These are phyloP conservation scores for Hemaris fuciformis DNA, from an alignment of 2,888 invertebrate genomes.

Conservation along the genomic window DNA sequence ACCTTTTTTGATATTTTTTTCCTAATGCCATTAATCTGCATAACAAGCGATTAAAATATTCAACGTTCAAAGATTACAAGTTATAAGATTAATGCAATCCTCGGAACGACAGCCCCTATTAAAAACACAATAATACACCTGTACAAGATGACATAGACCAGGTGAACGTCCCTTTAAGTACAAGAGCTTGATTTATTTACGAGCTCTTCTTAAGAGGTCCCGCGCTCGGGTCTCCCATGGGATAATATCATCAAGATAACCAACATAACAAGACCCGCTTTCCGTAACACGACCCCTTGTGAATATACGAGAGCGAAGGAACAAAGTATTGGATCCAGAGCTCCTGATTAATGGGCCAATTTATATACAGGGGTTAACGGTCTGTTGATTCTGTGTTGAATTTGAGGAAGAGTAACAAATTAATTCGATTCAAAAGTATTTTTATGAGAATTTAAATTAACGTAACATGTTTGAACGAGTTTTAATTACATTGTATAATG, in stretches of 20 bases:
- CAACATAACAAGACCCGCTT: constrained; percentile 42
- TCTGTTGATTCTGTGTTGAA: constrained; percentile 32
- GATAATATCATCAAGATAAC: constrained; percentile 41
- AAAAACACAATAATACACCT: background rate
- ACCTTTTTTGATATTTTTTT: too few relatives aligned
- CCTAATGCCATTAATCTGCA: background rate
- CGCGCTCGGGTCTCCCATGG: constrained; percentile 34
- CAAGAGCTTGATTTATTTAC: constrained; percentile 61
- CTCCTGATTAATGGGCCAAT: constrained; percentile 47
- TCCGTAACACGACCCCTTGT: constrained; percentile 25
- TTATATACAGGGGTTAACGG: constrained; percentile 49
- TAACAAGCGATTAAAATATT: background rate
- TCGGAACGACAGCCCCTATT: background rate
- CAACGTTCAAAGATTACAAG: too few relatives aligned
- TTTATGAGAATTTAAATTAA: constrained; percentile 13
- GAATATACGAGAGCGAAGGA: constrained; percentile 13
- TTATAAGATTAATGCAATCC: background rate
- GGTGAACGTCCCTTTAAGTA: constrained; percentile 61
- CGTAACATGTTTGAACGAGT: constrained; percentile 1
- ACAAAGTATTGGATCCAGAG: constrained; percentile 16
- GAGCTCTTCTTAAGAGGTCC: constrained; percentile 45
- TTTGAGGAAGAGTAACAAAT: constrained; percentile 32
- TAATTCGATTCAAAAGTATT: constrained; percentile 25
- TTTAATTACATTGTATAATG: constrained; percentile 7
- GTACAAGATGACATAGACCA: constrained; percentile 36